Conservation (phyloP, 1,140 invertebrate genomes). For the Eueides isabella region DNA sequence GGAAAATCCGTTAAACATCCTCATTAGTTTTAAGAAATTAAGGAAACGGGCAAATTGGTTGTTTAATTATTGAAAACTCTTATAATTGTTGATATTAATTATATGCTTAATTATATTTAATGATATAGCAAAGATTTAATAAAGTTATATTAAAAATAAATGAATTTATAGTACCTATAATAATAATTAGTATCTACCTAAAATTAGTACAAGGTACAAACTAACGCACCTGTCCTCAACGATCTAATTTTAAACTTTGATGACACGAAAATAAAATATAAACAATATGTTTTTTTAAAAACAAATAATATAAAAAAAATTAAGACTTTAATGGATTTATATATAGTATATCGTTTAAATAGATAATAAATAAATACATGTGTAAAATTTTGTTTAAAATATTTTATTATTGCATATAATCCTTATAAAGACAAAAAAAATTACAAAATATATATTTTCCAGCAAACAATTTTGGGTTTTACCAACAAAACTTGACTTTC, state of each 20-base stretch:
- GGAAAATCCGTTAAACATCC: slow-evolving; percentile 2
- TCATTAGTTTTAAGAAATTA: neutral
- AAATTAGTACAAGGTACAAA: neutral
- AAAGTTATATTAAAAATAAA: no score
- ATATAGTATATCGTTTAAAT: no score
- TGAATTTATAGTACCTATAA: neutral
- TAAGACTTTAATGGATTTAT: no score
- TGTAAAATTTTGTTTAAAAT: no score
- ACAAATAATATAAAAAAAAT: no score
- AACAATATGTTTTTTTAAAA: no score
- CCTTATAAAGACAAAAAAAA: neutral
- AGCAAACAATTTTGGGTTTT: slow-evolving; percentile 19
- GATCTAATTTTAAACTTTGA: neutral
- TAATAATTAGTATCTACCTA: neutral
- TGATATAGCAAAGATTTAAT: no score
- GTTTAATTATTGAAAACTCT: neutral
- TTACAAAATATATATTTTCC: neutral
- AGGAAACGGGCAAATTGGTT: neutral
- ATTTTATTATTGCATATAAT: no score
- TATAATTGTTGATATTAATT: neutral
- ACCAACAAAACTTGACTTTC: slow-evolving; percentile 21
- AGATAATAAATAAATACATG: no score
- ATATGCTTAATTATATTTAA: neutral
- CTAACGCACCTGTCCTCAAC: neutral
- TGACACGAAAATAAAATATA: neutral